Evolutionary conservation across 2,888 invertebrate genomes (phyloP).

Genomic region (Caenorhabditis afra): DNA sequence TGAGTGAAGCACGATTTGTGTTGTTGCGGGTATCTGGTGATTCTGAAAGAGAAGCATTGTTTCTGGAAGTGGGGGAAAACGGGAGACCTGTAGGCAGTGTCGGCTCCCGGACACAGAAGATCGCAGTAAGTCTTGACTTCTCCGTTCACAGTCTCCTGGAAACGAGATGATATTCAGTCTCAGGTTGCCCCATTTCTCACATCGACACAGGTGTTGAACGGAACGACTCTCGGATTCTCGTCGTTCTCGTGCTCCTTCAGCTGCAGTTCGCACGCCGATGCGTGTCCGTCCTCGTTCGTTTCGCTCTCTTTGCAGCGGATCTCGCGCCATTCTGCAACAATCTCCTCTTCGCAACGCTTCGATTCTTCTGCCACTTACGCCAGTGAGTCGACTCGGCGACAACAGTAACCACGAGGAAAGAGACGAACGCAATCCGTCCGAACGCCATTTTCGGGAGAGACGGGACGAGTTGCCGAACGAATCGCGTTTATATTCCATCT

Average conservation of each 20-base stretch:
- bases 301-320: slow-evolving; percentile 69
- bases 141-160: slow-evolving; percentile 76
- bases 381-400: slow-evolving; percentile 69
- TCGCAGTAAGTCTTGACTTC: slow-evolving; percentile 76
- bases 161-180: not conserved
- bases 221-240: slow-evolving; percentile 64
- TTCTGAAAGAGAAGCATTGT: slow-evolving; percentile 33
- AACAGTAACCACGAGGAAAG: slow-evolving; percentile 17
- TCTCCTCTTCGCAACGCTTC: not conserved
- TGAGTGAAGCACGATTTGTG: slow-evolving; percentile 74
- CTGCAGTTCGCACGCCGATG: slow-evolving; percentile 72
- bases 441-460: slow-evolving; percentile 26
- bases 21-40: slow-evolving; percentile 60
- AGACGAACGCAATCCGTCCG: slow-evolving; percentile 15
- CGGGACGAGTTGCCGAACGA: slow-evolving; percentile 8
- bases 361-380: slow-evolving; percentile 64
- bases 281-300: slow-evolving; percentile 62
- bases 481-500: slow-evolving; percentile 36
- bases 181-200: slow-evolving; percentile 52
- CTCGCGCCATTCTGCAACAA: slow-evolving; percentile 76
- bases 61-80: too few relatives aligned
- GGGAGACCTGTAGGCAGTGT: slow-evolving; percentile 78
- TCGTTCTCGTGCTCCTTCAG: slow-evolving; percentile 75
- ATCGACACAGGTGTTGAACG: slow-evolving; percentile 74
- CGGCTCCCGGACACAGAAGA: slow-evolving; percentile 75